These are phyloP conservation scores for Crossaster papposus DNA, from an alignment of 53 echinoderm and acorn worm genomes.

Conservation along the genomic window DNA sequence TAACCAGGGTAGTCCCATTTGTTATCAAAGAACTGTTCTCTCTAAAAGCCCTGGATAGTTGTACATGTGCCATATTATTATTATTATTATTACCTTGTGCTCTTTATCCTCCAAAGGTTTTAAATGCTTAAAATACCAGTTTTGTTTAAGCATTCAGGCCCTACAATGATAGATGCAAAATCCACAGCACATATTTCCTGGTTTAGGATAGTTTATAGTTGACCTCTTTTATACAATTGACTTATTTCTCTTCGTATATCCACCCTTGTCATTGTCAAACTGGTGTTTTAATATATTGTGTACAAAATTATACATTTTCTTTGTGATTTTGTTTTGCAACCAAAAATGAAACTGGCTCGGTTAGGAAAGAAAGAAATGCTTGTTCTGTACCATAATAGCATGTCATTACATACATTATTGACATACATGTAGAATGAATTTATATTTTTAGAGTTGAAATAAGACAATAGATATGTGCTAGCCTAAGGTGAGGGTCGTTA, in stretches of 20 bases:
- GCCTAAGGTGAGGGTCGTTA: no score
- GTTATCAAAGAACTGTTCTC: no score
- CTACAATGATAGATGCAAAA: not conserved
- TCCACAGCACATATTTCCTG: not conserved
- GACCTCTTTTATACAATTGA: not conserved
- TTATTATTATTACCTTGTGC: not conserved
- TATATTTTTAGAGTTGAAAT: no score
- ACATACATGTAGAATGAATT: no score
- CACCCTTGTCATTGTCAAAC: not conserved
- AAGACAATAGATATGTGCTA: no score
- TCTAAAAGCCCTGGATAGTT: not conserved
- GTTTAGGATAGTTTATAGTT: not conserved
- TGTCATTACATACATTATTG: no score
- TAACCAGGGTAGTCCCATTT: no score
- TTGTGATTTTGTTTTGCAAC: not conserved
- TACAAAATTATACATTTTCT: not conserved
- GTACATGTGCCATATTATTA: not conserved
- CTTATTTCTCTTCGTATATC: not conserved
- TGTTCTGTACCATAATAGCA: no score
- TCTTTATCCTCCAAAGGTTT: not conserved
- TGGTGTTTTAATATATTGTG: not conserved
- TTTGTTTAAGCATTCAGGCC: not conserved
- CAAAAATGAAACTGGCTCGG: not conserved
- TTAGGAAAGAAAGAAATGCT: no score
- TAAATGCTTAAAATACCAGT: not conserved